phyloP scores from a whole-genome alignment of 1,140 invertebrate genomes.

The Papilio polyxenes region DNA sequence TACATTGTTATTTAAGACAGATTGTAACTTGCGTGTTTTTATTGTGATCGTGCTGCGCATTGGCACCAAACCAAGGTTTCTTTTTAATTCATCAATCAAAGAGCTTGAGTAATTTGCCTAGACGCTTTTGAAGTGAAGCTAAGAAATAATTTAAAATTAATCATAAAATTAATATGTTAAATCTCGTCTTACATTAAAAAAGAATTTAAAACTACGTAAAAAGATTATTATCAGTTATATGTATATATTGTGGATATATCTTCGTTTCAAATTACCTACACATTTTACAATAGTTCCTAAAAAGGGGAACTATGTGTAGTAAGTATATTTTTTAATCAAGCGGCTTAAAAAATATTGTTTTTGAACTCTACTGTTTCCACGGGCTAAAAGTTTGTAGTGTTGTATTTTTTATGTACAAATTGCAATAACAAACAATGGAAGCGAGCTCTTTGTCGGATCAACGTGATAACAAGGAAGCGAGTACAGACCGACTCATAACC shows the following conservation, averaged over 20 bases:
- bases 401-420: constrained; percentile 15
- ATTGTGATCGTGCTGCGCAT: background rate
- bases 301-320: background rate
- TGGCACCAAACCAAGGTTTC: background rate
- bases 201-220: too few relatives aligned
- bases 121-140: background rate
- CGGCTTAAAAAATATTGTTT: background rate
- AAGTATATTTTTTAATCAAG: constrained; percentile 6
- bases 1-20: background rate
- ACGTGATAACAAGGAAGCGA: constrained; percentile 2
- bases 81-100: constrained; percentile 26
- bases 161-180: too few relatives aligned
- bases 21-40: background rate
- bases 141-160: background rate
- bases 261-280: background rate
- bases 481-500: constrained; percentile 14
- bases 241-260: too few relatives aligned
- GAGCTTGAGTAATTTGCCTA: constrained; percentile 14
- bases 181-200: too few relatives aligned
- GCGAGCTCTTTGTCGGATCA: constrained; percentile 7
- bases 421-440: constrained; percentile 15
- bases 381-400: background rate
- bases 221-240: too few relatives aligned
- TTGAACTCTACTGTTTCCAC: background rate
- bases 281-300: background rate